Percentiles rank a stretch among this genome's conserved stretches.
Evolutionary conservation across 2,888 invertebrate species (phyloP).

Genomic region (Tridacna crocea): DNA sequence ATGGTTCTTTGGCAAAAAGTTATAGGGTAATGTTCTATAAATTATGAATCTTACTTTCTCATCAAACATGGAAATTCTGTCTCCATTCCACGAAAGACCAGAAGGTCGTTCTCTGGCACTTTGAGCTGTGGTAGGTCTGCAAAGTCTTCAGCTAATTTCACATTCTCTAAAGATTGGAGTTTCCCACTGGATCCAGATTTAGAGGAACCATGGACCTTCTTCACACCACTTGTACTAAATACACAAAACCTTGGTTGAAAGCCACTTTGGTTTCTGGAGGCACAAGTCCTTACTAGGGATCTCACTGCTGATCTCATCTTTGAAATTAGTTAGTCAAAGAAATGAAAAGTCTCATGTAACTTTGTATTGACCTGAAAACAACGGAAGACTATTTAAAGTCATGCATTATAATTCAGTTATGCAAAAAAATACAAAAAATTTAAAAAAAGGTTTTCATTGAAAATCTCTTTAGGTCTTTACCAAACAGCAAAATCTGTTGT

Average conservation of each 20-base stretch:
- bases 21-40: too few species aligned
- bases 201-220: constrained; percentile 8
- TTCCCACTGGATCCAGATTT: constrained; percentile 23
- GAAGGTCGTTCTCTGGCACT: constrained; percentile 61
- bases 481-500: neutral
- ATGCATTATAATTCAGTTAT: neutral
- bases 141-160: neutral
- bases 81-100: constrained; percentile 75
- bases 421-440: neutral
- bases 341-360: neutral
- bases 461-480: neutral
- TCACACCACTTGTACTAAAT: constrained; percentile 1
- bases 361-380: neutral
- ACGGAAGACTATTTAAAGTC: neutral
- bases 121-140: constrained; percentile 63
- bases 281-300: constrained; percentile 18
- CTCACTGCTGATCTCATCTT: constrained; percentile 18
- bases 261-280: neutral
- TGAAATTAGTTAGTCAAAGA: neutral
- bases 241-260: constrained; percentile 24
- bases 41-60: constrained; percentile 71
- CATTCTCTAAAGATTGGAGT: neutral
- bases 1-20: too few species aligned
- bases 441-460: too few species aligned
- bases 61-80: constrained; percentile 80